Evolutionary conservation across 2,888 invertebrate species (phyloP).

Genomic region (Tethea ocularis): DNA sequence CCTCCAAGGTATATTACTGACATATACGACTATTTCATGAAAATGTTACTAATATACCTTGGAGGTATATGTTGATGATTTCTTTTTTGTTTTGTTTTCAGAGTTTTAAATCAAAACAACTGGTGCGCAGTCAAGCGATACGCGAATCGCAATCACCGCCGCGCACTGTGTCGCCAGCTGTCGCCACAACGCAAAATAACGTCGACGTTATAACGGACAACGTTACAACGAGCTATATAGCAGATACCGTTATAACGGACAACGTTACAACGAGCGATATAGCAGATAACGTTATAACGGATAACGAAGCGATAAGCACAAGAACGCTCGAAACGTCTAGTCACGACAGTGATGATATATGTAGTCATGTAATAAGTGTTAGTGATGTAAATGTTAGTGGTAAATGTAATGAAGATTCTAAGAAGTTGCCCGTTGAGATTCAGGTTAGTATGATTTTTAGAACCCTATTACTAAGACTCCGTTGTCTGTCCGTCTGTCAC

Average conservation of each 20-base stretch:
- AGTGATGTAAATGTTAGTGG: conserved; percentile 36
- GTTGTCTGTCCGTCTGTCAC: no score
- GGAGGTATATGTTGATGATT: background rate
- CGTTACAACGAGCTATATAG: conserved; percentile 1
- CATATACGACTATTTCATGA: no score
- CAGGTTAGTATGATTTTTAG: conserved; percentile 52
- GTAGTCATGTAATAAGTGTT: conserved; percentile 36
- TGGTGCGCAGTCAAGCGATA: conserved; percentile 95
- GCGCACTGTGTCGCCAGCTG: conserved; percentile 78
- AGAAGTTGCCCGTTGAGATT: conserved; percentile 72
- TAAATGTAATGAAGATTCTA: conserved; percentile 44
- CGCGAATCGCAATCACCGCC: conserved; percentile 90
- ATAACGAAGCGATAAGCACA: conserved; percentile 17
- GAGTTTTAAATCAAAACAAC: conserved; percentile 90
- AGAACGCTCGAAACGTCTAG: conserved; percentile 55
- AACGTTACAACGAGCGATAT: conserved; percentile 6
- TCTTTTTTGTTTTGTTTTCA: conserved; percentile 34
- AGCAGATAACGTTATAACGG: conserved; percentile 14
- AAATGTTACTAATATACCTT: no score
- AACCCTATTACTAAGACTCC: no score
- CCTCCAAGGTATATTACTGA: no score
- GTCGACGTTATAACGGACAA: conserved; percentile 29
- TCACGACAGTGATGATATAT: conserved; percentile 53
- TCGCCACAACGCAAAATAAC: conserved; percentile 21
- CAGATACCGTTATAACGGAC: conserved; percentile 6